Conservation (phyloP, 2,113 vertebrate species). For the Alosa alosa region DNA sequence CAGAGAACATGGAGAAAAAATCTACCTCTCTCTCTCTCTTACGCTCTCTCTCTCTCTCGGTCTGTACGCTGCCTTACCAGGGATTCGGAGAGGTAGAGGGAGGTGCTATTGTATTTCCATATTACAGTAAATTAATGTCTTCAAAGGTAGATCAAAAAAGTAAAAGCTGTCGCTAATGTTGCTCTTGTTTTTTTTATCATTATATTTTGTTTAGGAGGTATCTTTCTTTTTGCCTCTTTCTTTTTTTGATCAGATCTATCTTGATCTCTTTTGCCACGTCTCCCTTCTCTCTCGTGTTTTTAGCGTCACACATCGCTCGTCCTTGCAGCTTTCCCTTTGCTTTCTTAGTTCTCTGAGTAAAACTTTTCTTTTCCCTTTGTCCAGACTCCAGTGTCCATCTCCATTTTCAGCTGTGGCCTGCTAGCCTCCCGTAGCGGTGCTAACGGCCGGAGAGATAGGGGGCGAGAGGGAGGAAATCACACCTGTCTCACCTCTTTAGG, state of each 20-base stretch:
- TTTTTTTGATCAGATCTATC: not conserved
- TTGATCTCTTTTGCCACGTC: not conserved
- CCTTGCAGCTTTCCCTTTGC: not conserved
- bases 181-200: not conserved
- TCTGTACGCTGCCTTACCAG: not conserved
- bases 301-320: too few species aligned
- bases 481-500: constrained; percentile 20
- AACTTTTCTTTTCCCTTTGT: not conserved
- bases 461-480: constrained; percentile 22
- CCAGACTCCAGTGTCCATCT: not conserved
- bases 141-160: not conserved
- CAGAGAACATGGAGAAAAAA: not conserved
- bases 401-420: not conserved
- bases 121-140: not conserved
- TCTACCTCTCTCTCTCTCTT: not conserved
- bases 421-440: not conserved
- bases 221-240: not conserved
- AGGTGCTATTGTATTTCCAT: not conserved
- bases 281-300: not conserved
- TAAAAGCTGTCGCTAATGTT: not conserved
- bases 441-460: not conserved
- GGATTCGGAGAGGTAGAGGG: not conserved
- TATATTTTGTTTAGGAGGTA: not conserved
- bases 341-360: not conserved
- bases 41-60: not conserved